Evolutionary conservation across 2,797 vertebrate genomes (phyloP).

Genomic region (Carduelis carduelis): DNA sequence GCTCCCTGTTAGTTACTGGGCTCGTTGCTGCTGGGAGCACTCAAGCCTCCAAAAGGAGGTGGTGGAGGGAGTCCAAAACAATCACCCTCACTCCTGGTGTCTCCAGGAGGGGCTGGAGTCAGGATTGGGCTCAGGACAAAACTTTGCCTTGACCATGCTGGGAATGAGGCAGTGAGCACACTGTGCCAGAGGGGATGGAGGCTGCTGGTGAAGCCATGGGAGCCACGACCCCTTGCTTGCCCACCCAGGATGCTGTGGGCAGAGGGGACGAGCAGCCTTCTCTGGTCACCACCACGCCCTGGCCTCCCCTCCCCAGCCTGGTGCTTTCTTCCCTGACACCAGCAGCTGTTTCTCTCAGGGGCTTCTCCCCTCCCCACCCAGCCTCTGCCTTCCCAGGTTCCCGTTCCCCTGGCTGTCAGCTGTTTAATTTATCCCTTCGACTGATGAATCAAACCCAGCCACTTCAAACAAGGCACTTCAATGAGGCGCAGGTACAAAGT

Average conservation of each 20-base stretch:
- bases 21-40: background rate
- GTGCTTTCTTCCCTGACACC: background rate
- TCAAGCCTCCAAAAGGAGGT: background rate
- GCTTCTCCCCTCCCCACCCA: background rate
- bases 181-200: background rate
- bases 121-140: background rate
- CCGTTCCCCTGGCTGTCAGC: slow-evolving; percentile 5
- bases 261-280: background rate
- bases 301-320: background rate
- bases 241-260: background rate
- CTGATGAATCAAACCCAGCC: background rate
- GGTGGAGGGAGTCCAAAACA: background rate
- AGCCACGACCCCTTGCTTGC: background rate
- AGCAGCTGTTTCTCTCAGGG: background rate
- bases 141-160: background rate
- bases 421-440: slow-evolving; percentile 9
- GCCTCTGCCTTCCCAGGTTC: background rate
- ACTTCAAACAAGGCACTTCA: slow-evolving; percentile 62
- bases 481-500: slow-evolving; percentile 45
- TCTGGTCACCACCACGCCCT: accelerated
- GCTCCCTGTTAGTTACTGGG: background rate
- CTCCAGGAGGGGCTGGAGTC: background rate
- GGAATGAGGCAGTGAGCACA: accelerated
- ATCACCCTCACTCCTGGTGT: accelerated
- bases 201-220: accelerated